phyloP scores from a whole-genome alignment of 2,113 vertebrate species.

The Marmota flaviventris region DNA sequence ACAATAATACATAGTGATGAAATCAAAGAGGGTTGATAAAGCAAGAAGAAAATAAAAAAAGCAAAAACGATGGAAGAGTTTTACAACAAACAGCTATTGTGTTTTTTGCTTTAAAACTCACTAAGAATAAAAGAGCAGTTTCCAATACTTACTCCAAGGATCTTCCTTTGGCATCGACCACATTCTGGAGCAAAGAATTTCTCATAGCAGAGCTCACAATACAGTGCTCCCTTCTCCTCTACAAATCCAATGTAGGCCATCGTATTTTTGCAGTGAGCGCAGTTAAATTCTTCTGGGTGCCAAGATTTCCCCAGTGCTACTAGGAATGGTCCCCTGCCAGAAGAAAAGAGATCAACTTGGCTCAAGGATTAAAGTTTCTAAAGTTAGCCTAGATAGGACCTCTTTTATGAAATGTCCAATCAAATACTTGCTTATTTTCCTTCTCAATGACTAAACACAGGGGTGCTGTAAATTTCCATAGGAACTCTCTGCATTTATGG shows the following conservation, averaged over 20 bases:
- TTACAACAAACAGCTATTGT: slow-evolving; percentile 40
- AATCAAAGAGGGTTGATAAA: slow-evolving; percentile 35
- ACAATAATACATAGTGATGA: slow-evolving; percentile 60
- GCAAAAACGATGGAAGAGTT: slow-evolving; percentile 42
- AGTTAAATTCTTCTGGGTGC: slow-evolving; percentile 98
- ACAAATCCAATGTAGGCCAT: slow-evolving; percentile 96
- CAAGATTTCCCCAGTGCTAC: slow-evolving; percentile 98
- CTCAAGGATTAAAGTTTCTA: slow-evolving; percentile 20
- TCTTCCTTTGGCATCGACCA: slow-evolving; percentile 94
- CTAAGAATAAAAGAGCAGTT: neutral
- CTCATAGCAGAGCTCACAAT: slow-evolving; percentile 96
- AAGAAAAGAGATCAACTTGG: slow-evolving; percentile 72
- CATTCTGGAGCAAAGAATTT: slow-evolving; percentile 97
- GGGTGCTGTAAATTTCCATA: neutral
- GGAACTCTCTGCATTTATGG: neutral
- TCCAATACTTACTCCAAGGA: slow-evolving; percentile 94
- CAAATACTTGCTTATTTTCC: slow-evolving; percentile 5
- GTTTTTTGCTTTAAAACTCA: slow-evolving; percentile 13
- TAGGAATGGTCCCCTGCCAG: slow-evolving; percentile 95
- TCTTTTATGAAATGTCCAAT: neutral
- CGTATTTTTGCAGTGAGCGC: slow-evolving; percentile 94
- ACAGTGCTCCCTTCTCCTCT: slow-evolving; percentile 94
- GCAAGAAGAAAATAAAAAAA: slow-evolving; percentile 54
- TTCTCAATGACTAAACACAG: neutral
- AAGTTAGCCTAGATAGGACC: neutral